A percentile compares a stretch with the other conserved stretches of the same genome.
phyloP scores from a whole-genome alignment of 2,113 vertebrate species.

The Tylochromis polylepis region DNA sequence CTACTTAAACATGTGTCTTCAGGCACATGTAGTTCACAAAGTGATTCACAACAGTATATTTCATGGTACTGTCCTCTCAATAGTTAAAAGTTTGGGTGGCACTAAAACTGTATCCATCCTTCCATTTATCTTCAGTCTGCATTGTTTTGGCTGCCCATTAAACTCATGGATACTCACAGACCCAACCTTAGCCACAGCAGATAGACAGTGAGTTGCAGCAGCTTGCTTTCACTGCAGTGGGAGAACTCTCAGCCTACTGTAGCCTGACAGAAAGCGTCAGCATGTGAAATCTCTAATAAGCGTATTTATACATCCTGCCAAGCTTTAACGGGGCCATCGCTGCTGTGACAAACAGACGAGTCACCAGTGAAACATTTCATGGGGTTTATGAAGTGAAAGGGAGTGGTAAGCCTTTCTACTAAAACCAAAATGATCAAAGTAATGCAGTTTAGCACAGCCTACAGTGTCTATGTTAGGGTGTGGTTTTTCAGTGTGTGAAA shows the following conservation, averaged over 20 bases:
- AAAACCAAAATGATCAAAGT: constrained; percentile 15
- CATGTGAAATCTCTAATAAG: neutral
- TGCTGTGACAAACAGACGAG: constrained; percentile 16
- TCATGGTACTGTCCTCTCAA: neutral
- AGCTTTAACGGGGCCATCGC: neutral
- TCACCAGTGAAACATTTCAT: constrained; percentile 22
- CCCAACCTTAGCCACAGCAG: neutral
- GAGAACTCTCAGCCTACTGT: constrained; percentile 21
- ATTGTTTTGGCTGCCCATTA: neutral
- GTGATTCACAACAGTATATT: neutral
- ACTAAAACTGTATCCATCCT: neutral
- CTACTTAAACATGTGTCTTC: neutral
- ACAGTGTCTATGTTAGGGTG: constrained; percentile 23
- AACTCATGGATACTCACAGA: neutral
- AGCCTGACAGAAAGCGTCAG: neutral
- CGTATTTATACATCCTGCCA: neutral
- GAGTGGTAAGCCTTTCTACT: constrained; percentile 12
- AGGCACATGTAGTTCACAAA: neutral
- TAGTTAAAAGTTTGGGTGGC: neutral
- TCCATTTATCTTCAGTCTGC: neutral
- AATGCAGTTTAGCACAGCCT: neutral
- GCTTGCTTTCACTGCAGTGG: neutral
- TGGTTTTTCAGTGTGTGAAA: constrained; percentile 45
- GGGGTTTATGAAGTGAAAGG: constrained; percentile 7
- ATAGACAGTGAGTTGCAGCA: neutral